Percentiles rank a stretch among this genome's conserved stretches.
Evolutionary conservation across 1,140 invertebrate genomes (phyloP).

Genomic region (Tachypleus tridentatus): DNA sequence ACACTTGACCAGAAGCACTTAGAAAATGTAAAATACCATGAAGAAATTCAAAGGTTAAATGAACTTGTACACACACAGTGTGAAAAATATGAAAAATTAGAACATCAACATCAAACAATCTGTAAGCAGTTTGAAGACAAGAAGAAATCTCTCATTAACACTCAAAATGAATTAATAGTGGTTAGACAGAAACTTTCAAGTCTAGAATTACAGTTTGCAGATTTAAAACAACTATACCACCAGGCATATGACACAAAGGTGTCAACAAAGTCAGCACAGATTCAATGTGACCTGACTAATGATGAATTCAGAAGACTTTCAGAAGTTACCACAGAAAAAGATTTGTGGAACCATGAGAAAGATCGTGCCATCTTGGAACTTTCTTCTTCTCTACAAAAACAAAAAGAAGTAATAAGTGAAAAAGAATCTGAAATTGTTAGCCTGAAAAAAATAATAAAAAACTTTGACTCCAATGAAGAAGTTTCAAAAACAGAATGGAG

Average conservation of each 20-base stretch:
- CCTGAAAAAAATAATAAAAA: too few species aligned
- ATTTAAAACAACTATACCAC: constrained; percentile 26
- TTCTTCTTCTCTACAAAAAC: background rate
- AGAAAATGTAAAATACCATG: constrained; percentile 66
- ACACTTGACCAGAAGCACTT: constrained; percentile 64
- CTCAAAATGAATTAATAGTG: constrained; percentile 41
- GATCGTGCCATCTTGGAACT: constrained; percentile 21
- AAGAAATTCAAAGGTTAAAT: constrained; percentile 64
- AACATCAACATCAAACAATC: constrained; percentile 32
- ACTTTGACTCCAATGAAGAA: too few species aligned
- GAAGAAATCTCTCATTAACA: constrained; percentile 36
- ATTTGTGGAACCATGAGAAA: constrained; percentile 19
- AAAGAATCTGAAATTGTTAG: too few species aligned
- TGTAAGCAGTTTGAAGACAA: constrained; percentile 35
- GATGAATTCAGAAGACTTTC: constrained; percentile 21
- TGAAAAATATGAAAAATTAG: constrained; percentile 30
- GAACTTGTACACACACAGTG: constrained; percentile 25
- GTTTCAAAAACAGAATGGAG: too few species aligned
- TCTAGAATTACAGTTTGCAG: constrained; percentile 30
- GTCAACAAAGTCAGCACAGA: constrained; percentile 19
- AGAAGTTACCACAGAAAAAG: constrained; percentile 22
- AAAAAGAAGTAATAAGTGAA: too few species aligned
- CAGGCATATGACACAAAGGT: constrained; percentile 14
- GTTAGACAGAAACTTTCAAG: constrained; percentile 39
- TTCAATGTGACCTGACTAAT: constrained; percentile 24